These are phyloP conservation scores for Eupithecia exiguata DNA, from an alignment of 2,888 invertebrate species.

Conservation along the genomic window DNA sequence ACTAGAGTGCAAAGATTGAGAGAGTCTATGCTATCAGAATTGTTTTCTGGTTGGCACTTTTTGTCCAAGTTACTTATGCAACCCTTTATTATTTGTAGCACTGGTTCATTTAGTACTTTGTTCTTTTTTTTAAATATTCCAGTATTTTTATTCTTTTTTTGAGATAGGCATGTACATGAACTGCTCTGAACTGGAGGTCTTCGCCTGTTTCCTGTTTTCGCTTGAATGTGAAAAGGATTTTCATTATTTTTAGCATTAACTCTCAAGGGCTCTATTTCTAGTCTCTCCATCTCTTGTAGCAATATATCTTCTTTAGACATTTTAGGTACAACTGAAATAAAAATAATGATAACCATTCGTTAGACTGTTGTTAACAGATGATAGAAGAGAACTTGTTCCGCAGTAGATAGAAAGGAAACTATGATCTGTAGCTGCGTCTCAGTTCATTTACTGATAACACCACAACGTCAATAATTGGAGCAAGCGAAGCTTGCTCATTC, in stretches of 20 bases:
- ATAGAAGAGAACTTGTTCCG: not conserved
- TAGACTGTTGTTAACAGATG: not conserved
- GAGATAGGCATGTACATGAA: constrained; percentile 62
- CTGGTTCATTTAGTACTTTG: constrained; percentile 83
- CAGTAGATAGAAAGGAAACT: not conserved
- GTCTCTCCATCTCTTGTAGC: constrained; percentile 80
- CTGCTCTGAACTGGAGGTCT: constrained; percentile 48
- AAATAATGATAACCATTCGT: not conserved
- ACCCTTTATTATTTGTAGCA: constrained; percentile 77
- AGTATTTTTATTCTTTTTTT: constrained; percentile 57
- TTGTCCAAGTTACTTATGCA: constrained; percentile 46
- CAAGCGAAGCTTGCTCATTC: no score
- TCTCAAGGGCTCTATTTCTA: constrained; percentile 82
- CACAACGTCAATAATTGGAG: no score
- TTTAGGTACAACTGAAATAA: constrained; percentile 48
- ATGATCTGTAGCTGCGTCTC: not conserved
- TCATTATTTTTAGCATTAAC: constrained; percentile 58
- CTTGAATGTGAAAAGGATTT: constrained; percentile 60
- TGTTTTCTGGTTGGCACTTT: constrained; percentile 39
- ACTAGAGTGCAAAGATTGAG: constrained; percentile 72
- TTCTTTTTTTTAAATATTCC: constrained; percentile 70
- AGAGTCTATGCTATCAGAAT: constrained; percentile 53
- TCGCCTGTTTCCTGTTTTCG: constrained; percentile 44
- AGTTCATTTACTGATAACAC: not conserved
- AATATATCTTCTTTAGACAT: constrained; percentile 79